A percentile compares a stretch with the other conserved stretches of the same genome.
Evolutionary conservation across 2,888 invertebrate genomes (phyloP).

Genomic region (Limnephilus marmoratus): DNA sequence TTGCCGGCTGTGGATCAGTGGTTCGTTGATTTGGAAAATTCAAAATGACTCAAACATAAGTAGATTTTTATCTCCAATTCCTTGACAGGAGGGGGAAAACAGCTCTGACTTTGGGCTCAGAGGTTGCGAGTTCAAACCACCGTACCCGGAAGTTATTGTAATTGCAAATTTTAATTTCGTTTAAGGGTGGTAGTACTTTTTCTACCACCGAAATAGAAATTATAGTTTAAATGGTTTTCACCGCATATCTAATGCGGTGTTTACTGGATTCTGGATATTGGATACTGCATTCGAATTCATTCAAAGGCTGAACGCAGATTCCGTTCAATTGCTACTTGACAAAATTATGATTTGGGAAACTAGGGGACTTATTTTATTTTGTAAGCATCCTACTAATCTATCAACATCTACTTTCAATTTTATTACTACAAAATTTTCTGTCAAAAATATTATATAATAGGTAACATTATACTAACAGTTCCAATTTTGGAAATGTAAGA

Average conservation of each 20-base stretch:
- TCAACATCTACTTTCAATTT: background rate
- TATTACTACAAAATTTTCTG: too few relatives aligned
- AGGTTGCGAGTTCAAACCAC: background rate
- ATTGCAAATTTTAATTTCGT: background rate
- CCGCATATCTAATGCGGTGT: background rate
- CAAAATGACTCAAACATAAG: background rate
- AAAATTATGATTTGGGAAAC: background rate
- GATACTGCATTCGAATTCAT: background rate
- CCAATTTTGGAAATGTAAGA: too few relatives aligned
- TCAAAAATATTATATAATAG: too few relatives aligned
- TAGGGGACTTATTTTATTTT: background rate
- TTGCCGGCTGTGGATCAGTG: background rate
- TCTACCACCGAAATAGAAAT: background rate
- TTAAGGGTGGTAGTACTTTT: background rate
- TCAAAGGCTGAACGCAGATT: too few relatives aligned
- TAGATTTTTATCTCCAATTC: background rate
- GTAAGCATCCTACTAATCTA: background rate
- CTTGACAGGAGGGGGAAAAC: background rate
- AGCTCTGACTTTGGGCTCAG: background rate
- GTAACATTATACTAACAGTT: too few relatives aligned
- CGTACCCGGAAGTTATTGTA: background rate
- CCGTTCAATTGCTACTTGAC: too few relatives aligned
- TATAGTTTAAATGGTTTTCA: background rate
- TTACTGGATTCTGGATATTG: too few relatives aligned
- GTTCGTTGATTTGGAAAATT: background rate